Base-by-base conservation (phyloP, 2,888 invertebrate genomes). In the Hylaea fasciaria region DNA sequence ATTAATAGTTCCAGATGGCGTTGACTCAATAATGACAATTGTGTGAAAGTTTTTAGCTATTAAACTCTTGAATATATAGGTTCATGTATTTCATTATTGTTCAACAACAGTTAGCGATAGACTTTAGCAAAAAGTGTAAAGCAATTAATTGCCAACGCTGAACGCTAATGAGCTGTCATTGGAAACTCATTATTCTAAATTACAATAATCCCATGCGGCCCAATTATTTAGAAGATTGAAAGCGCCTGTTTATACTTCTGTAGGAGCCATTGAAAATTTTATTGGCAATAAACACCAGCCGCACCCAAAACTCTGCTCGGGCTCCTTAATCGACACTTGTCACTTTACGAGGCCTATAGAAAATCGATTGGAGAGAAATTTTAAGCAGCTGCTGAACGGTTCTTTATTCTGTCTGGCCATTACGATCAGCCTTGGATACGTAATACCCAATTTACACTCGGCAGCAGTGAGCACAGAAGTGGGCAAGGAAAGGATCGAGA, bases 261-360 rank as follows among this genome's bases (percentile, higher is more conserved):
- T 11, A 47, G 37, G 29, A 32, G 56, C 52, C 40, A 52, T 56
- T 62, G 52, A 51, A 62, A 63, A 54, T 57, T 67, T 69, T 67
- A 67, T 65, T 47, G 64, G 46, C 60, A 49, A 64, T 69, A 69
- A 69, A 69, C 69, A 67, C 69, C 66, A 66, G 50, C 55, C 56
- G 65, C 54, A 39, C 57, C 61, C 51, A 43, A 44, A 62, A 45
- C 47, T 43, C 35, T 17, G 47, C 55, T 55, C 53, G 58, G 57
- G 61, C 40, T 50, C 44, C 51, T 54, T 48, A 68, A 66, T 64
- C 66, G 60, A 68, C 60, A 64, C 62, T 63, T 53, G 49, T 51
- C 49, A 40, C 44, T 68, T 68, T 63, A 63, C 51, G 59, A 58
- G 12, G 44, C n/a, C 52, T 51, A 57, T 52, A 57, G 61, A 44